phyloP scores from a whole-genome alignment of 1,140 invertebrate species.

The Drosophila parabipectinata region DNA sequence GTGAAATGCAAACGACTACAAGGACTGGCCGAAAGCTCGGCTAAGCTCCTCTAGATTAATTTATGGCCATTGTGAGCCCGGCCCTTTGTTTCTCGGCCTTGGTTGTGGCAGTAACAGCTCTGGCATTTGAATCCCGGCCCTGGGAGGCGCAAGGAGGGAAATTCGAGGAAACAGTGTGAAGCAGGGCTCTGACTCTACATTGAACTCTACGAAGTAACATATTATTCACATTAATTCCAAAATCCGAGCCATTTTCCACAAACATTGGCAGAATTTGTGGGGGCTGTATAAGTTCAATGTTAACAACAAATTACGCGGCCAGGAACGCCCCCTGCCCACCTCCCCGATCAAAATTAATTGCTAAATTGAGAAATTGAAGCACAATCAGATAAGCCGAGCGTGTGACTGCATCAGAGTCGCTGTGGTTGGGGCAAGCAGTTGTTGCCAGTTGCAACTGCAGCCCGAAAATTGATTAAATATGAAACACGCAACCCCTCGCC shows the following conservation, averaged over 20 bases:
- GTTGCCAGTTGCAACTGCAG: constrained; percentile 18
- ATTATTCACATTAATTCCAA: not conserved
- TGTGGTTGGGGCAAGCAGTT: constrained; percentile 8
- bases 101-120: constrained; percentile 44
- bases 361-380: constrained; percentile 80
- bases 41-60: constrained; percentile 64
- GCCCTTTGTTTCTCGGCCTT: constrained; percentile 63
- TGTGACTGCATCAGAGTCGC: constrained; percentile 56
- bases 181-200: not conserved
- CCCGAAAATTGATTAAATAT: constrained; percentile 78
- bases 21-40: constrained; percentile 28
- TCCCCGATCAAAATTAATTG: constrained; percentile 54
- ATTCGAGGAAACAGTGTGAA: constrained; percentile 42
- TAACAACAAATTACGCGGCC: constrained; percentile 54
- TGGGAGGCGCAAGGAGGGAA: constrained; percentile 37
- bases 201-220: no score
- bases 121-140: constrained; percentile 61
- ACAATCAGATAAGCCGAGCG: constrained; percentile 75
- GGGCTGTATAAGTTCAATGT: constrained; percentile 73
- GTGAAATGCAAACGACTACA: constrained; percentile 59
- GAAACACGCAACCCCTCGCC: constrained; percentile 65
- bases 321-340: constrained; percentile 14
- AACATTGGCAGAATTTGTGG: constrained; percentile 18
- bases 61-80: constrained; percentile 52
- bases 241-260: not conserved